Evolutionary conservation across 1,140 invertebrate genomes (phyloP).

Genomic region (Heliconius congener): DNA sequence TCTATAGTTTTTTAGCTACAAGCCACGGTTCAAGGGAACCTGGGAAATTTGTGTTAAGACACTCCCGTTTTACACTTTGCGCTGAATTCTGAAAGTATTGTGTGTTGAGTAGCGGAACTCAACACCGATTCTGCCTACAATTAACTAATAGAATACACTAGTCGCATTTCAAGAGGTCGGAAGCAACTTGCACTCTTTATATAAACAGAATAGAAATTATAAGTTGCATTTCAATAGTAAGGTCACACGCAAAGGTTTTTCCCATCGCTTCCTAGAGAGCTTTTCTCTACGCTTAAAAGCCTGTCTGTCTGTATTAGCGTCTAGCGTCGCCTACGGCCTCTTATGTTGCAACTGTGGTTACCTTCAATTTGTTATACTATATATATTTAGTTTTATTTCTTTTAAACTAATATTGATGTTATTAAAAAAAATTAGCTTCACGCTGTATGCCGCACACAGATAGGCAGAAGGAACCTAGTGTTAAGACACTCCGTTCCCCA

Average conservation of each 20-base stretch:
- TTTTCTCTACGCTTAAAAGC: slow-evolving; percentile 44
- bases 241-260: neutral
- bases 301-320: slow-evolving; percentile 45
- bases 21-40: no score
- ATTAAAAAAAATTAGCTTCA: neutral
- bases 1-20: no score
- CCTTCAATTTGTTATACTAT: neutral
- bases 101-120: no score
- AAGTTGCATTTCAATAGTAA: slow-evolving; percentile 5
- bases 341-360: neutral
- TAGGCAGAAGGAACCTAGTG: no score
- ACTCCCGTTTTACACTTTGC: no score
- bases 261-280: slow-evolving; percentile 13
- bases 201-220: neutral
- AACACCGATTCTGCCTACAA: no score
- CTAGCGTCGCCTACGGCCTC: slow-evolving; percentile 13
- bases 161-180: neutral
- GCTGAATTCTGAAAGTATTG: no score
- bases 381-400: neutral
- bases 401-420: neutral
- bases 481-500: no score
- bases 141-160: neutral
- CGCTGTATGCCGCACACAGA: no score
- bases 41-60: no score
- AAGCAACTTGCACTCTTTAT: neutral